A percentile compares a stretch with the other conserved stretches of the same genome.
These are phyloP conservation scores for Anguilla pacifica DNA, from an alignment of 2,797 vertebrate genomes.

Conservation along the genomic window DNA sequence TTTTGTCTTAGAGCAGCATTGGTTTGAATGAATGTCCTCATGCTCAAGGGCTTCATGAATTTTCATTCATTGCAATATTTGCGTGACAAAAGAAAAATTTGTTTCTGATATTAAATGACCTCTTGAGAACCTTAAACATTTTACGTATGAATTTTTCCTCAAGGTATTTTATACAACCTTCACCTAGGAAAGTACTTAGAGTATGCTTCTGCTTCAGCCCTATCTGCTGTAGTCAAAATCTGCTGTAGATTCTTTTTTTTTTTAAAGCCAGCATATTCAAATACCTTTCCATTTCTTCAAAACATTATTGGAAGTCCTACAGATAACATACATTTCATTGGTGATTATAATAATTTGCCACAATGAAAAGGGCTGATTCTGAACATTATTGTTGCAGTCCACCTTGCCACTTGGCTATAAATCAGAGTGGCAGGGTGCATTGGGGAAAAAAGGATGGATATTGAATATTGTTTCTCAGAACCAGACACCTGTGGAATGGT, in stretches of 20 bases:
- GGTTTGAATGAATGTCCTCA: neutral
- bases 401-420: too few species aligned
- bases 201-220: too few species aligned
- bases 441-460: too few species aligned
- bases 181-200: neutral
- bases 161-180: neutral
- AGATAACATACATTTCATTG: neutral
- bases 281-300: neutral
- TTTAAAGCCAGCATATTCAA: neutral
- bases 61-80: neutral
- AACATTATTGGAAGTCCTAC: too few species aligned
- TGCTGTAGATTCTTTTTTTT: neutral
- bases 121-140: neutral
- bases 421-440: too few species aligned
- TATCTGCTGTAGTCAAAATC: neutral
- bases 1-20: neutral
- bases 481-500: too few species aligned
- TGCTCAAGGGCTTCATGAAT: neutral
- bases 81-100: neutral
- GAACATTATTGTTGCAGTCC: neutral
- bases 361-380: neutral
- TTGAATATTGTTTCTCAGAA: too few species aligned
- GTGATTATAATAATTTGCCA: neutral
- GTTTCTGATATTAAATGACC: constrained; percentile 2
- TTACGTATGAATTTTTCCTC: neutral